phyloP scores from a whole-genome alignment of 2,797 vertebrate genomes.

The Ctenosaura bakeri region DNA sequence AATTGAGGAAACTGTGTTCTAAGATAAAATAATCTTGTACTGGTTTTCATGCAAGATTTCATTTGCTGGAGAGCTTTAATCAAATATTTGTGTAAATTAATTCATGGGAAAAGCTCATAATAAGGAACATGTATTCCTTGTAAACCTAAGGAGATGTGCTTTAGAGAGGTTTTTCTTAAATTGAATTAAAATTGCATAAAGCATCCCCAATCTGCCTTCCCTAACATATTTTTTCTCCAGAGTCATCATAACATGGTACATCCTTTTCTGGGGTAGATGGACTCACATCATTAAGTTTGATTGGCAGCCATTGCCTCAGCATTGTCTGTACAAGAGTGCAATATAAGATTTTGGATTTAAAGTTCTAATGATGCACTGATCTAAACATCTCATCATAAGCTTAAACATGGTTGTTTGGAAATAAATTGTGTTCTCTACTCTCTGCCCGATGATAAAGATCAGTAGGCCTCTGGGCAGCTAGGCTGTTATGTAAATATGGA shows the following conservation, averaged over 20 bases:
- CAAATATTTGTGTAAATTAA: constrained; percentile 24
- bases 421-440: background rate
- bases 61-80: constrained; percentile 15
- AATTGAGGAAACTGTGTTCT: constrained; percentile 1
- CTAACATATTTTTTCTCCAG: background rate
- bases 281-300: background rate
- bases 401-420: background rate
- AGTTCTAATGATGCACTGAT: background rate
- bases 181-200: background rate
- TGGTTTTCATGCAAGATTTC: constrained; percentile 11
- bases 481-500: background rate
- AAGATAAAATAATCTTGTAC: background rate
- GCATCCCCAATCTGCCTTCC: background rate
- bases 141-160: background rate
- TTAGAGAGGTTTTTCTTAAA: background rate
- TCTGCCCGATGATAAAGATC: no score
- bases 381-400: background rate
- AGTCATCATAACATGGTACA: background rate
- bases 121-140: constrained; percentile 10
- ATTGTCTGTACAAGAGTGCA: background rate
- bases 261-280: background rate
- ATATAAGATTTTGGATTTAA: background rate
- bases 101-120: background rate
- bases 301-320: background rate
- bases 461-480: background rate